Base-by-base conservation (phyloP, 2,797 vertebrate genomes). In the Acestrorhynchus altus region DNA sequence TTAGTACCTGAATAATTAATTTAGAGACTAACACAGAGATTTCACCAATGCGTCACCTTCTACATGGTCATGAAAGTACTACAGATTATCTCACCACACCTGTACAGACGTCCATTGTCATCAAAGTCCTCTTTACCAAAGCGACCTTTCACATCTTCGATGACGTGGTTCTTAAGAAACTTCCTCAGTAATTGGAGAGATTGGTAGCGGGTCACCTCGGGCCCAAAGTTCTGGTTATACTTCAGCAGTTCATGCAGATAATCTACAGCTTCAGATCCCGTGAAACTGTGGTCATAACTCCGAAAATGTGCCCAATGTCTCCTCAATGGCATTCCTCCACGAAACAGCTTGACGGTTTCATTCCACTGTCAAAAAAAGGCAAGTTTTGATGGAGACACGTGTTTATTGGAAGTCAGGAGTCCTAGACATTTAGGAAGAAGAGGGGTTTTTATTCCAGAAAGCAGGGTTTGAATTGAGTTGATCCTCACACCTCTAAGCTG, bases 51-150 rank as follows among this genome's bases (percentile, higher is more conserved):
- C 31, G 6, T 2, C 9, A 10, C 12, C 0, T 57, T 4, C 54
- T 7, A 6, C 26, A 28, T 4, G 4, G 7, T 12, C 10, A 57
- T 8, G 11, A 11, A 13, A 56, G 13, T 12, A 7, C 12, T 35
- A n/a, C 18, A 35, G 39, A 61, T 13, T 4, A 74, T 8, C 15
- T 4, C 18, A 16, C n/a, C 49, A 86, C 90, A 98, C 97, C 97
- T 95, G 88, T 98, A 98, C 52, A 99, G 88, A 44, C 91, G 94
- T 24, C 93, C 83, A 51, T 90, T 94, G 83, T 99, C 98, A 81
- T 97, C 94, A 87, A 99, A 97, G 79, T 98, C 95, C 73, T 99
- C 97, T 79, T 94, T 96, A 6, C 96, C 96, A 84, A 95, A 96
- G 28, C 93, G 94, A 74, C 98, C 98, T 83, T 98, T 98, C 81